phyloP scores from a whole-genome alignment of 1,140 invertebrate species.

The Scaptodrosophila lebanonensis region DNA sequence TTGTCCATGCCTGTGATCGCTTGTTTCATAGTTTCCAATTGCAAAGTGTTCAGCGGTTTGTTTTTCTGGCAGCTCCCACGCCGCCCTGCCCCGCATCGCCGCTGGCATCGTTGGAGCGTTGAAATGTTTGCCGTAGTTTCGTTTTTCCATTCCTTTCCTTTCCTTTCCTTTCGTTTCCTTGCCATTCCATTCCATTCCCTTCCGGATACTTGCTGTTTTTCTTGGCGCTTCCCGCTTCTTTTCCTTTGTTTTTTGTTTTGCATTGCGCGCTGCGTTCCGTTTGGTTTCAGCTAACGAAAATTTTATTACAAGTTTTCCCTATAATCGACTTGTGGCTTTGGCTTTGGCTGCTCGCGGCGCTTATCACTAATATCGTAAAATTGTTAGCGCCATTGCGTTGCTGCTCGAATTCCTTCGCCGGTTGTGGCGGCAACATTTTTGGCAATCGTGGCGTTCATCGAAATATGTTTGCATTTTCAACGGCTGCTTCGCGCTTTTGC shows the following conservation, averaged over 20 bases:
- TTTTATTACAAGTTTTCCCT: slow-evolving; percentile 70
- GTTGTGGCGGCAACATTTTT: no score
- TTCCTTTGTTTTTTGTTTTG: slow-evolving; percentile 23
- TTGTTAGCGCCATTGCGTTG: slow-evolving; percentile 10
- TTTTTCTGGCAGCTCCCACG: not conserved
- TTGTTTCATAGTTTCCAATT: slow-evolving; percentile 57
- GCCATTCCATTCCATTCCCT: no score
- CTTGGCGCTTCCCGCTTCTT: not conserved
- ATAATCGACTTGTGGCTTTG: slow-evolving; percentile 58
- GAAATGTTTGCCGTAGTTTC: not conserved
- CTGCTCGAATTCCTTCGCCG: no score
- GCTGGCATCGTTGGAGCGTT: slow-evolving; percentile 4
- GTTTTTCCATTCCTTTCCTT: not conserved
- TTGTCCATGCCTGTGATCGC: slow-evolving; percentile 38
- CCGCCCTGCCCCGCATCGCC: not conserved
- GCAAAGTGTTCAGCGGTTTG: slow-evolving; percentile 18
- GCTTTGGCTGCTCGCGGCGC: slow-evolving; percentile 17
- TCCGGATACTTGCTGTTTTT: no score
- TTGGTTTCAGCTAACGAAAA: slow-evolving; percentile 63
- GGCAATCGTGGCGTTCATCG: not conserved
- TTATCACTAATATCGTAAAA: slow-evolving; percentile 52
- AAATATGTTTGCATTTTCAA: slow-evolving; percentile 5
- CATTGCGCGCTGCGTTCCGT: slow-evolving; percentile 42
- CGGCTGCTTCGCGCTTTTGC: not conserved
- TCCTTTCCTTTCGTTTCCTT: no score